Conservation (phyloP, 2,797 vertebrate genomes). For the Mus minutoides region DNA sequence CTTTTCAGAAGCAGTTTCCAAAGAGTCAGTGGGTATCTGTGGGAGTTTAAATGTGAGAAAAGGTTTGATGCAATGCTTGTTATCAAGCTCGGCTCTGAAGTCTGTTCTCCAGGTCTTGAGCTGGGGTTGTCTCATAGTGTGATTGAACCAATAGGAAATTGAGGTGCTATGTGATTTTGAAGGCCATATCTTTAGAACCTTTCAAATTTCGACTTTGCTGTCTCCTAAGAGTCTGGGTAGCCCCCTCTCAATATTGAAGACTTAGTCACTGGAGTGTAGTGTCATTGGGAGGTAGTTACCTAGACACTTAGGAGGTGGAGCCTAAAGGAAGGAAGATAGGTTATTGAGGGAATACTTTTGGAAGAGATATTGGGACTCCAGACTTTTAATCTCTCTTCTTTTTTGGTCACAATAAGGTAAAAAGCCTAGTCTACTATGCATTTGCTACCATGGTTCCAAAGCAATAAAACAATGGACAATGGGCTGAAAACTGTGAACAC, state of each 20-base stretch:
- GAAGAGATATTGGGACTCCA: neutral
- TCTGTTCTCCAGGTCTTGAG: neutral
- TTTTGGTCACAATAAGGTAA: neutral
- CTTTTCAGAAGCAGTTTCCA: neutral
- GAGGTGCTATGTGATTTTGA: neutral
- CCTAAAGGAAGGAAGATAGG: neutral
- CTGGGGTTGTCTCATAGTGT: too few species aligned
- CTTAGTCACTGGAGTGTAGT: neutral
- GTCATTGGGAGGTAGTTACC: neutral
- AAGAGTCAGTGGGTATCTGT: neutral
- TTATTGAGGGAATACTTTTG: neutral
- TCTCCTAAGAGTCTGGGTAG: neutral
- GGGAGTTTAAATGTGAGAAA: neutral
- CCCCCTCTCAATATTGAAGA: neutral
- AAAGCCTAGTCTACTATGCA: neutral
- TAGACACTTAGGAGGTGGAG: neutral
- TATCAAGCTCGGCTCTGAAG: neutral
- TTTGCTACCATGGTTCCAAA: neutral
- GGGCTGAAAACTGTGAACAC: neutral
- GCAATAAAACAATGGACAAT: neutral
- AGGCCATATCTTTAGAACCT: neutral
- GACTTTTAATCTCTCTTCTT: neutral
- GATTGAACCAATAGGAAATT: neutral
- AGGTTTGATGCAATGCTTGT: neutral
- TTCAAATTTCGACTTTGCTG: neutral